These are phyloP conservation scores for Steinernema khuongi DNA, from an alignment of 1,140 invertebrate species.

Conservation along the genomic window DNA sequence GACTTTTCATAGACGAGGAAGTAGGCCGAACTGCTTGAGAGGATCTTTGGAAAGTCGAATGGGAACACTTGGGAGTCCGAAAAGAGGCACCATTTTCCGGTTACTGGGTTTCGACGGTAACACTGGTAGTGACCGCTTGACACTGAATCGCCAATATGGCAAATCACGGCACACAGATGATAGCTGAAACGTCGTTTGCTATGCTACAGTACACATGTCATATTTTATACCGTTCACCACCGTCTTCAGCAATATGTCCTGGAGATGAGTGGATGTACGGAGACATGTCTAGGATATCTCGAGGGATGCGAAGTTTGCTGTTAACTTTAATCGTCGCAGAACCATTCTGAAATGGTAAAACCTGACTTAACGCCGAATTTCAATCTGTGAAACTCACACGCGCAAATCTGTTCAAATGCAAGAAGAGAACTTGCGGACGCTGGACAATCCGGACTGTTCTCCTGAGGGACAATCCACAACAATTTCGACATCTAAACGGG, in stretches of 20 bases:
- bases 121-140: conserved; percentile 9
- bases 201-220: neutral
- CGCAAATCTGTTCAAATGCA: neutral
- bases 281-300: neutral
- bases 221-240: too few species aligned
- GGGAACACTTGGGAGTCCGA: neutral
- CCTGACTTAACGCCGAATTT: neutral
- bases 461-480: neutral
- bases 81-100: neutral
- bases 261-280: neutral
- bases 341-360: neutral
- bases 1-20: neutral
- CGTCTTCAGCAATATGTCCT: neutral
- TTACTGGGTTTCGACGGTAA: neutral
- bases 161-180: neutral
- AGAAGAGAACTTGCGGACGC: neutral
- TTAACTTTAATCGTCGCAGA: neutral
- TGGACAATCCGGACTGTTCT: neutral
- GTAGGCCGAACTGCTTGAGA: neutral
- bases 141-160: neutral
- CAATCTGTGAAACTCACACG: neutral
- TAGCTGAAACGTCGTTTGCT: neutral
- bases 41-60: neutral
- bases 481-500: neutral
- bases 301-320: neutral